phyloP scores from a whole-genome alignment of 2,888 invertebrate genomes.

The Octonoba sinensis region DNA sequence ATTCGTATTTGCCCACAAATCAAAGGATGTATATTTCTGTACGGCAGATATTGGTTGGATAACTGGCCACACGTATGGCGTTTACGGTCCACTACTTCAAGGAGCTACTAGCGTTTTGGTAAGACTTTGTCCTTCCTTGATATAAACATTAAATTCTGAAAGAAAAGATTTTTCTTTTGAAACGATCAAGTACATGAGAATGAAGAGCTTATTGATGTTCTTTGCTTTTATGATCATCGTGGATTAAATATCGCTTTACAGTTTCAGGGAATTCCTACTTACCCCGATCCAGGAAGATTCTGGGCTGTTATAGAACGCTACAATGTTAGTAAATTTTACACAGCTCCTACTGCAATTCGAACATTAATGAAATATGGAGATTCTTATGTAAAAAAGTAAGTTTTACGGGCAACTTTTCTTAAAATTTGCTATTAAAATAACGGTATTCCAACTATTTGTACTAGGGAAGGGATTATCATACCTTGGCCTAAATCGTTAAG shows the following conservation, averaged over 20 bases:
- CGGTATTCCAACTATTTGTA: too few relatives aligned
- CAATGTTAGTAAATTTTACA: constrained; percentile 73
- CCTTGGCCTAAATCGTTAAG: too few relatives aligned
- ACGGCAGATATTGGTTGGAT: constrained; percentile 79
- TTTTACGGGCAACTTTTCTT: background rate
- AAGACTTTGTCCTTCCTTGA: background rate
- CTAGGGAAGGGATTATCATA: too few relatives aligned
- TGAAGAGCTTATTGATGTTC: too few relatives aligned
- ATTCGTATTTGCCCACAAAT: constrained; percentile 62
- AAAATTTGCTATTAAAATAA: too few relatives aligned
- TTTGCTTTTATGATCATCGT: too few relatives aligned
- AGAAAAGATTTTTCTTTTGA: too few relatives aligned
- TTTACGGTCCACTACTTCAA: constrained; percentile 72
- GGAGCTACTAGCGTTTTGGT: constrained; percentile 72
- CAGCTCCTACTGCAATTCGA: constrained; percentile 74
- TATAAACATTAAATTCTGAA: too few relatives aligned
- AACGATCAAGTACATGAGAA: too few relatives aligned
- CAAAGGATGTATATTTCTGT: constrained; percentile 72
- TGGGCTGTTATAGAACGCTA: constrained; percentile 74
- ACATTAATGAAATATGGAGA: constrained; percentile 72
- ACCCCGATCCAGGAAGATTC: constrained; percentile 73
- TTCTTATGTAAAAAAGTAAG: constrained; percentile 71
- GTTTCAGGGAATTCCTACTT: constrained; percentile 72
- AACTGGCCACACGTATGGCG: constrained; percentile 72
- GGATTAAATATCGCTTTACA: too few relatives aligned